Evolutionary conservation across 2,113 vertebrate genomes (phyloP).

Genomic region (Agelaius phoeniceus): DNA sequence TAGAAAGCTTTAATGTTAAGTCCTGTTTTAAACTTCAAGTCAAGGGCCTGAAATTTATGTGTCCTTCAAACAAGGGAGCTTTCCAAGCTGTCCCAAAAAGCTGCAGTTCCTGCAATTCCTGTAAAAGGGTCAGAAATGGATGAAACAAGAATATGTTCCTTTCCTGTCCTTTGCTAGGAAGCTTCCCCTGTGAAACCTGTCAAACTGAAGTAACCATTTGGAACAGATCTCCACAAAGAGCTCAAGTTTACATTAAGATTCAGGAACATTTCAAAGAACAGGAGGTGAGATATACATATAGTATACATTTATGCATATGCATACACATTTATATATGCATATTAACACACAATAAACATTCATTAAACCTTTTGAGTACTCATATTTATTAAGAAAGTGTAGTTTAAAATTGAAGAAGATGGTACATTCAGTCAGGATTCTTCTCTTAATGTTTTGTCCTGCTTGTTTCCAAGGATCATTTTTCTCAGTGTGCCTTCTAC

Average conservation of each 20-base stretch:
- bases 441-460: neutral
- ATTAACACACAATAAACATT: neutral
- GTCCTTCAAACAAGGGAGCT: neutral
- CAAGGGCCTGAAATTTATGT: neutral
- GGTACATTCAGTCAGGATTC: neutral
- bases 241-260: neutral
- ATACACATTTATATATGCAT: neutral
- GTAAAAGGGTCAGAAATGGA: neutral
- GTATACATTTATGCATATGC: fast-evolving
- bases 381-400: neutral
- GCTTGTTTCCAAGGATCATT: neutral
- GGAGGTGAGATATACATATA: neutral
- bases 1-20: neutral
- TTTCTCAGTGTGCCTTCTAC: neutral
- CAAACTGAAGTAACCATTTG: neutral
- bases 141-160: neutral
- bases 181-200: neutral
- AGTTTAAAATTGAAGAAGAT: neutral
- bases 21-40: neutral
- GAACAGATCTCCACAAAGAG: neutral
- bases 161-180: neutral
- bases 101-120: neutral
- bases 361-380: neutral
- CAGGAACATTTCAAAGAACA: neutral
- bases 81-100: neutral